Conservation (phyloP, 2,797 vertebrate genomes). For the Oryzias dopingdopingensis region DNA sequence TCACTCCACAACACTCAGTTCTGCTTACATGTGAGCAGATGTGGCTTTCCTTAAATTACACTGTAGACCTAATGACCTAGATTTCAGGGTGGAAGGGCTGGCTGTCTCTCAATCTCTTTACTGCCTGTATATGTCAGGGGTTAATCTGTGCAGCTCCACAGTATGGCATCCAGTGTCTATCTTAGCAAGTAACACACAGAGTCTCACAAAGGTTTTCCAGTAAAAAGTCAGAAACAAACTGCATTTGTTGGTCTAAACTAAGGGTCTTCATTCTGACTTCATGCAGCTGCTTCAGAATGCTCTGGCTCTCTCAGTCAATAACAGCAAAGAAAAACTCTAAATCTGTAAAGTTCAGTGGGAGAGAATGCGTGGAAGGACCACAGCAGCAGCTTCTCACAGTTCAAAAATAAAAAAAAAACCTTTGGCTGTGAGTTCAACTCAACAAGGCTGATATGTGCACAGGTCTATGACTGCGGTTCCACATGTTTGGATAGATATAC, state of each 20-base stretch:
- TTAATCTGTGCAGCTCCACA: slow-evolving; percentile 36
- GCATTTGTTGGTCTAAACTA: too few relatives aligned
- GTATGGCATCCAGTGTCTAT: slow-evolving; percentile 1
- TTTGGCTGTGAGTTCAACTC: slow-evolving; percentile 60
- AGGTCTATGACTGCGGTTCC: too few relatives aligned
- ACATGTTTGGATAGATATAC: too few relatives aligned
- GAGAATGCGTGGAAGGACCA: slow-evolving; percentile 28
- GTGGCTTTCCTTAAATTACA: slow-evolving; percentile 71
- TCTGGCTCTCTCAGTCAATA: too few relatives aligned
- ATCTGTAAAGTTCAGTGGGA: slow-evolving; percentile 18
- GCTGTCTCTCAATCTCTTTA: slow-evolving; percentile 55
- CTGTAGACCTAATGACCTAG: slow-evolving; percentile 78
- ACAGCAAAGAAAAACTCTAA: neutral
- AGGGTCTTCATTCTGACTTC: too few relatives aligned
- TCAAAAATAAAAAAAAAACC: slow-evolving; percentile 76
- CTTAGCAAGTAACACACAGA: neutral
- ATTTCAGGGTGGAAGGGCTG: slow-evolving; percentile 58
- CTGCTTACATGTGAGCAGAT: slow-evolving; percentile 69
- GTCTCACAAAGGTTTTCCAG: too few relatives aligned
- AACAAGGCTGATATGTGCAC: slow-evolving; percentile 60
- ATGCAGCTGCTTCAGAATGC: too few relatives aligned
- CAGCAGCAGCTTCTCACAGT: slow-evolving; percentile 55
- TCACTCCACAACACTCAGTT: slow-evolving; percentile 46
- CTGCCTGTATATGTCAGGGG: slow-evolving; percentile 21
- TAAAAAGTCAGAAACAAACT: too few relatives aligned